Base-by-base conservation (phyloP, 2,888 invertebrate species). In the Drosophila mulleri region DNA sequence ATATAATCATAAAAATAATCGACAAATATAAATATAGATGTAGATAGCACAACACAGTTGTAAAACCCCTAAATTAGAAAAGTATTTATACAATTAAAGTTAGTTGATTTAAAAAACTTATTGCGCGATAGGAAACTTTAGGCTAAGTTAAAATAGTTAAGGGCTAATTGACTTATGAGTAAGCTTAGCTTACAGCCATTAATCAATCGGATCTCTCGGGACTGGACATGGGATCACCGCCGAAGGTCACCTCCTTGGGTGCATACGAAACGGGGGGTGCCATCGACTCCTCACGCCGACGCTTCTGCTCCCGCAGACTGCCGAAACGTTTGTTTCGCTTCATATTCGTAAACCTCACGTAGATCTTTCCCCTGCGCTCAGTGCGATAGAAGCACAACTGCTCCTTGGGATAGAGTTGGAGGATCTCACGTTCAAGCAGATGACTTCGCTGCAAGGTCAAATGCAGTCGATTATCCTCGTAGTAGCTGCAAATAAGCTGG, bases 321-420 rank as follows among this genome's bases (percentile, higher is more conserved):
- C 68, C 78, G 0, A 89, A 68, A 7, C 88, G 71, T 16, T 84
- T 89, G 56, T 82, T 87, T 0, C 91, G 82, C 78, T 91, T 91
- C 88, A 91, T 91, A 56, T 91, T 92, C 18, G 89, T 89, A 56
- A 87, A 91, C 23, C 91, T 67, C 3, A 91, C 87, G 62, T 91
- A 91, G 62, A 91, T 90, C 76, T 91, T 91, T 54, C 91, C 91
- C 2, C 91, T 82, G 7, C 91, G 80, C 67, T 91, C 91, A 3
- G 91, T 91, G 54, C 91, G 91, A 75, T 91, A 91, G 57, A 78
- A 84, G 41, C 85, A 80, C 2, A 91, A 53, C 26, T 86, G 81
- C 39, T 91, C 91, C 29, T 72, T 81, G 41, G 91, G 91, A 18
- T 86, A 91, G 5, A 91, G 67, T 41, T 87, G 74, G 5, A 91